A percentile compares a stretch with the other conserved stretches of the same genome.
phyloP scores from a whole-genome alignment of 2,113 vertebrate species.

The Glaucidium brasilianum region DNA sequence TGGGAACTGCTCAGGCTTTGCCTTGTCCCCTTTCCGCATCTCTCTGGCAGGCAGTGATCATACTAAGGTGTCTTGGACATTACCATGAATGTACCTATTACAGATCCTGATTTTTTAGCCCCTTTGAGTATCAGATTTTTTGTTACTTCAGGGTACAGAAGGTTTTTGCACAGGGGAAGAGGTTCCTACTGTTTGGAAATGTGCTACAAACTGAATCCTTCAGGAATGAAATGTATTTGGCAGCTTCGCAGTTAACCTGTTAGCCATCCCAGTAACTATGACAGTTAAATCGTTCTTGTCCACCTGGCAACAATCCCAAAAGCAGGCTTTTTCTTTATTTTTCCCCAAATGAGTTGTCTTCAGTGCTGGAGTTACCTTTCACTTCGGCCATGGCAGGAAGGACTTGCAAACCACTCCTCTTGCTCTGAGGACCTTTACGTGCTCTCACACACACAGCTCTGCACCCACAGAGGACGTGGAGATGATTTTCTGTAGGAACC shows the following conservation, averaged over 20 bases:
- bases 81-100: background rate
- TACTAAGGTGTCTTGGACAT: background rate
- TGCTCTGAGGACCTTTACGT: background rate
- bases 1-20: background rate
- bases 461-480: background rate
- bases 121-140: background rate
- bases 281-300: background rate
- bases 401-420: background rate
- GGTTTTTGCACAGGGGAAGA: background rate
- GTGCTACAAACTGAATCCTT: background rate
- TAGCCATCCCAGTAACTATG: background rate
- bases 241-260: background rate
- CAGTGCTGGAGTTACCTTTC: background rate
- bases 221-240: background rate
- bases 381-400: background rate
- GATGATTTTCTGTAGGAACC: background rate
- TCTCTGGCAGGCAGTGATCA: background rate
- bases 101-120: background rate
- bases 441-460: background rate
- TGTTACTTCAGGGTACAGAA: background rate
- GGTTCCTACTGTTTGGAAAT: background rate
- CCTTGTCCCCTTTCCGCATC: background rate
- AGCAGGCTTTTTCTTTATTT: background rate
- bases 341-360: background rate
- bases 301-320: background rate